phyloP scores from a whole-genome alignment of 1,140 invertebrate species.

The Heliconius melpomene region DNA sequence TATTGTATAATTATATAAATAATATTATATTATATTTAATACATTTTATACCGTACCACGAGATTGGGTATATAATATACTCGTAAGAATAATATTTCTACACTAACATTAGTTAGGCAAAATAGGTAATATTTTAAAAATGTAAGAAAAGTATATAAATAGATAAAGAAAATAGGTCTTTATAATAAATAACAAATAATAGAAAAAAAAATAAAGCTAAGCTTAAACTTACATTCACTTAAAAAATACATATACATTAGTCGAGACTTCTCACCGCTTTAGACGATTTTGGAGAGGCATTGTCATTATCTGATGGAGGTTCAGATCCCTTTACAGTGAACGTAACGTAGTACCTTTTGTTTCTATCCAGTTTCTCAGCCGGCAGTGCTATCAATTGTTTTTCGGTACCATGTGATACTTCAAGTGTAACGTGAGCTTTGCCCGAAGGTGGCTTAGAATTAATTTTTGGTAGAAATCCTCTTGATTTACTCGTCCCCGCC shows the following conservation, averaged over 20 bases:
- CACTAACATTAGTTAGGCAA: not conserved
- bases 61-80: not conserved
- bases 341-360: slow-evolving; percentile 94
- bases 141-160: not conserved
- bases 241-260: not conserved
- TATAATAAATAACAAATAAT: not conserved
- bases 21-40: not conserved
- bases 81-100: not conserved
- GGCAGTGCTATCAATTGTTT: slow-evolving; percentile 92
- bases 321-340: slow-evolving; percentile 90
- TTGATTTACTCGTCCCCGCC: slow-evolving; percentile 62
- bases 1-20: not conserved
- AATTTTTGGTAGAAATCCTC: slow-evolving; percentile 83
- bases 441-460: slow-evolving; percentile 76
- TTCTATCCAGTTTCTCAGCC: slow-evolving; percentile 91
- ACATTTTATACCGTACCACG: not conserved
- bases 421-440: slow-evolving; percentile 84
- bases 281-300: slow-evolving; percentile 52
- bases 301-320: slow-evolving; percentile 75
- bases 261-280: slow-evolving; percentile 47
- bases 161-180: not conserved
- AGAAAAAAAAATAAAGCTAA: not conserved
- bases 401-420: slow-evolving; percentile 89
- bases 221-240: not conserved
- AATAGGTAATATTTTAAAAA: not conserved